Evolutionary conservation across 2,113 vertebrate genomes (phyloP), one percentile per base, ranked within the genome.

Genomic region (Peromyscus polionotus): DNA sequence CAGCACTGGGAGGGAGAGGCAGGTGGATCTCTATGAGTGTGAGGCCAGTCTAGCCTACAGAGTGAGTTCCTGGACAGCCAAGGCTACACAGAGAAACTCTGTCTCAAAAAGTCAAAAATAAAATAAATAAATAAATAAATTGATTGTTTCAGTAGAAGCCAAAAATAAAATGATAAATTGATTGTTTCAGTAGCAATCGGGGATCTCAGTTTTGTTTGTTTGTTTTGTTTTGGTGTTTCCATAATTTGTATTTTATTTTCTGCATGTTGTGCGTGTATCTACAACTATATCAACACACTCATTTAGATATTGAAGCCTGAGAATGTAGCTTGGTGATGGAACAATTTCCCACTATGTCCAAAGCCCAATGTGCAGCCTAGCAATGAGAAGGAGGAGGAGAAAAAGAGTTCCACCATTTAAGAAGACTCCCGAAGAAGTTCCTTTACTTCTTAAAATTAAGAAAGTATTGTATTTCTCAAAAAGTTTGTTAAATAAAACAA

Each of bases 391-490:
- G 5, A 61, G 42, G 20, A 24, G 31, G 31, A 77, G 39, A 17
- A 14, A 54, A 20, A 70, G 12, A 93, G 8, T 90, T 89, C 13
- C 14, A 73, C 24, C 20, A 45, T 17, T 13, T 94, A 42, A 83
- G 31, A 95, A 84, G 45, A 2, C 68, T 91, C 51, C 7, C 45
- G 88, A 31, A 48, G 88, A 31, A 48, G 39, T 8, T 61, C 51
- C 48, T 51, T 87, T 93, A 77, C 45, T 81, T 87, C 84, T 89
- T 57, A 90, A 77, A 95, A 75, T 28, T 1, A 76, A 48, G 14
- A 77, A 90, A 77, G 48, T n/a, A 81, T 54, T 94, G 33, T 61
- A 85, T 72, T 90, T 87, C 57, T 96, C 22, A 90, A 79, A 88
- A 42, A 65, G 2, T 36, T 0, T 28, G 3, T 77, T 91, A 72